Conservation (phyloP, 2,888 invertebrate species). For the Unio pictorum region DNA sequence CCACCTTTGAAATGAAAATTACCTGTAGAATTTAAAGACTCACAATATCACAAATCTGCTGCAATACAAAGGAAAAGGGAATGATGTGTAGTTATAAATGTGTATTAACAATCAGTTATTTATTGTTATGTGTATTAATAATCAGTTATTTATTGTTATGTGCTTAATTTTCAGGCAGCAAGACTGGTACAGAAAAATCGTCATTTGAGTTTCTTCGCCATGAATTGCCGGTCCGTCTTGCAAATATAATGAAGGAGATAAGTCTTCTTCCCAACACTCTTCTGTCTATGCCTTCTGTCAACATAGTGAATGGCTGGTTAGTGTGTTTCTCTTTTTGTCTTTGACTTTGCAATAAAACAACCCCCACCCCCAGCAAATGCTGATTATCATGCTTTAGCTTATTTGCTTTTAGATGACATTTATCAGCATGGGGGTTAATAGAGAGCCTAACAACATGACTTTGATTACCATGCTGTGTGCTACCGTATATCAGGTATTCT, state of each 20-base stretch:
- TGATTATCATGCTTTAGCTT: too few species aligned
- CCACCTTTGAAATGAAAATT: too few species aligned
- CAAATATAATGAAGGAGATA: conserved; percentile 99
- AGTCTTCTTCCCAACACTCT: conserved; percentile 93
- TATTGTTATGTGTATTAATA: neutral
- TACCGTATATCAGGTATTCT: too few species aligned
- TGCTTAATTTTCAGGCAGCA: conserved; percentile 44
- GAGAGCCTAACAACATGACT: too few species aligned
- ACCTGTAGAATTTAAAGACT: too few species aligned
- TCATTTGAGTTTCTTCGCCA: conserved; percentile 95
- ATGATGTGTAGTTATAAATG: too few species aligned
- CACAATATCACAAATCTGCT: too few species aligned
- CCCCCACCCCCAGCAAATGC: too few species aligned
- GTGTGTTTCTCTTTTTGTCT: conserved; percentile 16
- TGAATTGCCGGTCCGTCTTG: conserved; percentile 97
- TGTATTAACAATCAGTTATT: neutral
- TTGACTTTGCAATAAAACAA: neutral
- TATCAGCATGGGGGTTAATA: too few species aligned
- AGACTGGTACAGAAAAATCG: conserved; percentile 78
- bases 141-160: neutral
- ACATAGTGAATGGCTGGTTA: conserved; percentile 83
- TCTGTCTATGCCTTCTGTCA: conserved; percentile 92
- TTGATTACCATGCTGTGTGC: too few species aligned
- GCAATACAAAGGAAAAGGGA: too few species aligned
- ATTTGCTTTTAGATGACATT: too few species aligned